Conservation (phyloP, 2,888 invertebrate genomes). For the Microplitis deprimator region DNA sequence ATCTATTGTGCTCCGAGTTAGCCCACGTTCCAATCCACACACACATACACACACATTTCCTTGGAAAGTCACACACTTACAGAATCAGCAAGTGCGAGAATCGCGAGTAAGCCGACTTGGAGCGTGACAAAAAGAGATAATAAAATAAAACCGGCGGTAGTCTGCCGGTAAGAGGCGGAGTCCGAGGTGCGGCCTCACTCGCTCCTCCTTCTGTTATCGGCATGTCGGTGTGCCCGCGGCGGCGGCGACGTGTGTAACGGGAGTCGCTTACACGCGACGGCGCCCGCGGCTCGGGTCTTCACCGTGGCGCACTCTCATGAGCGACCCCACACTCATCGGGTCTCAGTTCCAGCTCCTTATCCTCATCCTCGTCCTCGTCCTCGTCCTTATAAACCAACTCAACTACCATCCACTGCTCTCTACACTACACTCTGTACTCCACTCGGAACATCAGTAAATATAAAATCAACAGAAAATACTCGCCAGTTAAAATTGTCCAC, state of each 20-base stretch:
- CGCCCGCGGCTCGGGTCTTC: conserved; percentile 21
- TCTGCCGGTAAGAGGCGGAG: conserved; percentile 61
- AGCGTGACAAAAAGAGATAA: neutral
- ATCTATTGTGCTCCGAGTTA: neutral
- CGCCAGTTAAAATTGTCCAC: too few species aligned
- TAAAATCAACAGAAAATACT: too few species aligned
- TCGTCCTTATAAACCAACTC: neutral
- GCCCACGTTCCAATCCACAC: neutral
- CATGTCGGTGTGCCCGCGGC: neutral
- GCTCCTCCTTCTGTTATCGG: conserved; percentile 60
- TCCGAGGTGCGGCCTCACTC: conserved; percentile 65
- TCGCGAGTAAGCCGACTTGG: neutral
- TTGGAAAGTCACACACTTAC: too few species aligned
- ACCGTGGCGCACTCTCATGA: conserved; percentile 41
- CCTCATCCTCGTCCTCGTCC: conserved; percentile 1
- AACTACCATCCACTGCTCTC: neutral
- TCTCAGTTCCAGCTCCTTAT: conserved; percentile 1
- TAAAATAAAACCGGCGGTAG: neutral
- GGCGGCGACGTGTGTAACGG: neutral
- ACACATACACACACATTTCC: neutral
- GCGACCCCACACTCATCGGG: conserved; percentile 14
- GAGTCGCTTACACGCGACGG: conserved; percentile 9
- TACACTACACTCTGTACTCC: neutral
- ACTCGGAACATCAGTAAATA: too few species aligned
- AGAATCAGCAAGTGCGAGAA: neutral